Evolutionary conservation across 2,888 invertebrate genomes (phyloP).

Genomic region (Meiosimyza platycephala): DNA sequence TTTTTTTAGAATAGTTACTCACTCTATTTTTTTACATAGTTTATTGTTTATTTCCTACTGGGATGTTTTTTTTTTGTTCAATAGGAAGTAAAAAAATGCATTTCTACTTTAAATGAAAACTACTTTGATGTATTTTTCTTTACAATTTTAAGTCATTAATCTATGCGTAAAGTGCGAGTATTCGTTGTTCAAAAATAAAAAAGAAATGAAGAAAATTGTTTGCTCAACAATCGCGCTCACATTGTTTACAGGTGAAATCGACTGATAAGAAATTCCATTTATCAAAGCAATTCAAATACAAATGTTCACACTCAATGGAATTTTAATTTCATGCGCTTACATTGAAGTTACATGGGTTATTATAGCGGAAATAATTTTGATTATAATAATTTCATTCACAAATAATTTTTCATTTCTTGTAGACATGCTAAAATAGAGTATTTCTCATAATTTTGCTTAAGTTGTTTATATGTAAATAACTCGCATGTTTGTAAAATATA

Average conservation of each 20-base stretch:
- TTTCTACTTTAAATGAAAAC: too few species aligned
- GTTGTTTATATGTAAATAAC: constrained; percentile 11
- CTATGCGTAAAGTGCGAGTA: background rate
- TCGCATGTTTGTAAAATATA: constrained; percentile 1
- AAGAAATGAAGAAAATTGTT: background rate
- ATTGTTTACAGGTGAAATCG: constrained; percentile 24
- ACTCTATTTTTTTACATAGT: too few species aligned
- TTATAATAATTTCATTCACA: too few species aligned
- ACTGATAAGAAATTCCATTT: constrained; percentile 4
- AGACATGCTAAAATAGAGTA: background rate
- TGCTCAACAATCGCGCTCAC: background rate
- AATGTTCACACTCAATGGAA: too few species aligned
- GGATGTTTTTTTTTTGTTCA: too few species aligned
- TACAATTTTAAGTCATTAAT: constrained; percentile 12
- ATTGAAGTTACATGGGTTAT: too few species aligned
- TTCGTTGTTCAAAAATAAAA: background rate
- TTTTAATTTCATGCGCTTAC: too few species aligned
- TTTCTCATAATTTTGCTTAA: constrained; percentile 3
- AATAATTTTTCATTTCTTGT: background rate
- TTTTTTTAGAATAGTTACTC: too few species aligned
- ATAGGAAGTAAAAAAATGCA: too few species aligned
- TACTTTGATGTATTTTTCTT: too few species aligned
- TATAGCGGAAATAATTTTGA: too few species aligned
- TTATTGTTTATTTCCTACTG: too few species aligned
- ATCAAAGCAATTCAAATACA: background rate